phyloP scores from a whole-genome alignment of 2,888 invertebrate genomes.

The Hypercompe scribonia region DNA sequence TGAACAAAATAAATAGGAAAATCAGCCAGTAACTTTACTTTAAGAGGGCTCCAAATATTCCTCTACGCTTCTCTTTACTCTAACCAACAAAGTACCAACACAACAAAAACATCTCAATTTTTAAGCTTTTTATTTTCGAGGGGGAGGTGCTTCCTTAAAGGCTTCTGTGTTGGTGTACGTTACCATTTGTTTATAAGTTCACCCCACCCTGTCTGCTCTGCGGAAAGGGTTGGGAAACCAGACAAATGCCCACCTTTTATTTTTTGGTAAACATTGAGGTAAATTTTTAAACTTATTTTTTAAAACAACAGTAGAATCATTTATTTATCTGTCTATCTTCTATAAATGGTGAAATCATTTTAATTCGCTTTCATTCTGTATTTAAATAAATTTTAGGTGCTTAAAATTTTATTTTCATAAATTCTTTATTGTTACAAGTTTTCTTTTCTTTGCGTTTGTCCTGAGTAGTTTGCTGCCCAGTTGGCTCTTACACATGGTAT shows the following conservation, averaged over 20 bases:
- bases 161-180: constrained; percentile 77
- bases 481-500: too few relatives aligned
- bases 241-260: constrained; percentile 57
- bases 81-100: constrained; percentile 15
- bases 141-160: constrained; percentile 83
- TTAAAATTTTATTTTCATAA: too few relatives aligned
- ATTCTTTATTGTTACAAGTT: too few relatives aligned
- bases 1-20: background rate
- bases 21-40: background rate
- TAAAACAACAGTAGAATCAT: background rate
- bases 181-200: constrained; percentile 62
- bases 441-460: too few relatives aligned
- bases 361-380: too few relatives aligned
- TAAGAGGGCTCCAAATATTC: background rate
- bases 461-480: too few relatives aligned
- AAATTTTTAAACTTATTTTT: constrained; percentile 17
- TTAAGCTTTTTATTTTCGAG: constrained; percentile 70
- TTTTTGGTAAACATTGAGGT: constrained; percentile 24
- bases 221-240: constrained; percentile 78
- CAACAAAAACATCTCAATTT: constrained; percentile 44
- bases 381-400: too few relatives aligned
- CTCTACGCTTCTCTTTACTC: background rate
- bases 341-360: background rate
- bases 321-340: background rate
- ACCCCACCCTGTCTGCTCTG: constrained; percentile 42